Evolutionary conservation across 2,113 vertebrate species (phyloP).

Genomic region (Megaleporinus macrocephalus): DNA sequence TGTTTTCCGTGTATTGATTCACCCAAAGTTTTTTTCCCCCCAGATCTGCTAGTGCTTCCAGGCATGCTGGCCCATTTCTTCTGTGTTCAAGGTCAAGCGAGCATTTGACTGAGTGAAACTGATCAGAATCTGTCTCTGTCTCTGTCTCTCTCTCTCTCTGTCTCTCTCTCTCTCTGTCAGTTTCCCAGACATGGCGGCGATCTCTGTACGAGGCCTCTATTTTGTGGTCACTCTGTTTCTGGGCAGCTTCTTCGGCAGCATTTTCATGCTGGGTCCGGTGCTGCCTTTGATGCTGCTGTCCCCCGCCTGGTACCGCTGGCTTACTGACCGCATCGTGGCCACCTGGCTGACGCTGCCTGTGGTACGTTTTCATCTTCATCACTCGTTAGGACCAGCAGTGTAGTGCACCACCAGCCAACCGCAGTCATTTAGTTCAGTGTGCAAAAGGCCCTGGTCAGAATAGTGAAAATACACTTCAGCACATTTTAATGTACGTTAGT

Average conservation of each 20-base stretch:
- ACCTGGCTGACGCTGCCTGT: slow-evolving; percentile 96
- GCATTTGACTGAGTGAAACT: background rate
- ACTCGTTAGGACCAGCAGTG: background rate
- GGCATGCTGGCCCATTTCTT: background rate
- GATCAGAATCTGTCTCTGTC: background rate
- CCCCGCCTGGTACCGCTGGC: slow-evolving; percentile 94
- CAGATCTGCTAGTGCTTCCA: background rate
- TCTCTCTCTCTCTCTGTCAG: slow-evolving; percentile 15
- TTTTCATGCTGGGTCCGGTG: slow-evolving; percentile 93
- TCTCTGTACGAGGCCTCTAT: slow-evolving; percentile 90
- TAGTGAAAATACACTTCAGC: too few species aligned
- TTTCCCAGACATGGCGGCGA: slow-evolving; percentile 85
- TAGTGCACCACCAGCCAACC: too few species aligned
- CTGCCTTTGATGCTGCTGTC: slow-evolving; percentile 92
- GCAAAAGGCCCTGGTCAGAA: too few species aligned
- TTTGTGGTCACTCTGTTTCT: slow-evolving; percentile 90
- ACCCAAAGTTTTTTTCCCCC: slow-evolving; percentile 17
- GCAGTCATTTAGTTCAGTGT: too few species aligned
- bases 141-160: background rate
- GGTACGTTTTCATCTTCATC: slow-evolving; percentile 73
- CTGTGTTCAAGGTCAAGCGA: slow-evolving; percentile 9
- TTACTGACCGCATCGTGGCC: slow-evolving; percentile 90
- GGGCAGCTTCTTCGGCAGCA: slow-evolving; percentile 92
- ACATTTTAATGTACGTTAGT: too few species aligned
- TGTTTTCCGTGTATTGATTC: background rate